phyloP scores from a whole-genome alignment of 1,140 invertebrate species.

The Drosophila pectinifera region DNA sequence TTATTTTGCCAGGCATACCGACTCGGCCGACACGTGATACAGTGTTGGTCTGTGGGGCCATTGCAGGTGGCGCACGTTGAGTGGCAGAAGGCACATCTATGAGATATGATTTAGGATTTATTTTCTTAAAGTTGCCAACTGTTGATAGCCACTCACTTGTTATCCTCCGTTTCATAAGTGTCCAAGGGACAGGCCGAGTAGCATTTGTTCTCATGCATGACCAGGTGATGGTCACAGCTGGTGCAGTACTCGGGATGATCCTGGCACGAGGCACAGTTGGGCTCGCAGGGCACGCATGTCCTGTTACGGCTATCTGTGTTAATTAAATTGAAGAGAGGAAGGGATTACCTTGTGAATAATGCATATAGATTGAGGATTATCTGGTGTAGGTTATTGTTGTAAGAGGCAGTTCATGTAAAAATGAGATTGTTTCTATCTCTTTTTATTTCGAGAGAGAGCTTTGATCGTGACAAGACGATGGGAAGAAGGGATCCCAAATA shows the following conservation, averaged over 20 bases:
- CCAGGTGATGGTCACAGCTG: constrained; percentile 92
- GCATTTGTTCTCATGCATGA: constrained; percentile 92
- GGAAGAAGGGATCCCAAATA: no score
- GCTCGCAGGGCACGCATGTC: constrained; percentile 91
- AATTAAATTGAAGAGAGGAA: neutral
- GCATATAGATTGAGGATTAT: no score
- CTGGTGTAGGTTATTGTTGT: neutral
- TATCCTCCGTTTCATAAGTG: constrained; percentile 93
- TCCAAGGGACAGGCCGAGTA: constrained; percentile 91
- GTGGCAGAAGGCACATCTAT: constrained; percentile 91
- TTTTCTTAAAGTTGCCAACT: no score
- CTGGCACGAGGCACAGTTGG: constrained; percentile 93
- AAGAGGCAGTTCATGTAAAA: neutral
- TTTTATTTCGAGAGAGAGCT: neutral
- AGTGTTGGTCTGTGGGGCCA: constrained; percentile 91
- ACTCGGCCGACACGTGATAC: constrained; percentile 91
- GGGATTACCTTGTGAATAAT: no score
- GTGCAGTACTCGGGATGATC: constrained; percentile 92
- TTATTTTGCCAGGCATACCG: constrained; percentile 88
- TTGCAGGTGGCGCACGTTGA: constrained; percentile 92
- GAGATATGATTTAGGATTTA: neutral
- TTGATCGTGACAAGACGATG: no score
- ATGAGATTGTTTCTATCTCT: neutral
- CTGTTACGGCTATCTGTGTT: constrained; percentile 85
- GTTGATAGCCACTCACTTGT: constrained; percentile 86